These are phyloP conservation scores for Trinectes maculatus DNA, from an alignment of 2,113 vertebrate species.

Conservation along the genomic window DNA sequence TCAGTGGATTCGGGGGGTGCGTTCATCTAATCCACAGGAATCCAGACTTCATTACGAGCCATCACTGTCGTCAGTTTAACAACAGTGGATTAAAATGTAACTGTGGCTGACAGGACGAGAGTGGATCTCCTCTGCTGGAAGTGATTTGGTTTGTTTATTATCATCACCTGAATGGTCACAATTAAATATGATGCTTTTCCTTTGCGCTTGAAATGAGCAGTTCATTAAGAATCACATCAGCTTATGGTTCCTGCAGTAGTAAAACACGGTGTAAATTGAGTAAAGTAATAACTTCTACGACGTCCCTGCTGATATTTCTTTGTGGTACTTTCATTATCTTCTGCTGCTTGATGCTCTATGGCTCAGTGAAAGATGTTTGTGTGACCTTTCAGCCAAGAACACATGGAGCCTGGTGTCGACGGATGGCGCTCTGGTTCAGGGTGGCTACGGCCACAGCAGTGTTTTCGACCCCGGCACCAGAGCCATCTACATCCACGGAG, in stretches of 20 bases:
- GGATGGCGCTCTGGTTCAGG: slow-evolving; percentile 90
- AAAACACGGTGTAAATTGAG: background rate
- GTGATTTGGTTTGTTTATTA: background rate
- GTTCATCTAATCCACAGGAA: slow-evolving; percentile 3
- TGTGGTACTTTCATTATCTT: too few relatives aligned
- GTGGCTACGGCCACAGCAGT: slow-evolving; percentile 96
- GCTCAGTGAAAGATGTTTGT: background rate
- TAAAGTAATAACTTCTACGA: background rate
- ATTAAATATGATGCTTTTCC: background rate
- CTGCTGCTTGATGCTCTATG: background rate
- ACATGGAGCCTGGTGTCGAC: slow-evolving; percentile 87
- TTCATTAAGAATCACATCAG: background rate
- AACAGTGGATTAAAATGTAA: slow-evolving; percentile 3
- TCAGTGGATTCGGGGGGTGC: too few relatives aligned
- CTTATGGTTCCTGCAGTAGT: background rate
- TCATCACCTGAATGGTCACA: slow-evolving; percentile 1
- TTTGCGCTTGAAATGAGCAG: background rate
- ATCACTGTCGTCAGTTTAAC: slow-evolving; percentile 15
- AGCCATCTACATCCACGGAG: slow-evolving; percentile 92
- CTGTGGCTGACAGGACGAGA: background rate
- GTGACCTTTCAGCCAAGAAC: slow-evolving; percentile 81
- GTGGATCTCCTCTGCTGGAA: background rate
- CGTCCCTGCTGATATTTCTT: background rate
- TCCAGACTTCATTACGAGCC: slow-evolving; percentile 12
- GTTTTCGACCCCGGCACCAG: slow-evolving; percentile 88